phyloP scores from a whole-genome alignment of 2,797 vertebrate genomes.

The Malurus splendens region DNA sequence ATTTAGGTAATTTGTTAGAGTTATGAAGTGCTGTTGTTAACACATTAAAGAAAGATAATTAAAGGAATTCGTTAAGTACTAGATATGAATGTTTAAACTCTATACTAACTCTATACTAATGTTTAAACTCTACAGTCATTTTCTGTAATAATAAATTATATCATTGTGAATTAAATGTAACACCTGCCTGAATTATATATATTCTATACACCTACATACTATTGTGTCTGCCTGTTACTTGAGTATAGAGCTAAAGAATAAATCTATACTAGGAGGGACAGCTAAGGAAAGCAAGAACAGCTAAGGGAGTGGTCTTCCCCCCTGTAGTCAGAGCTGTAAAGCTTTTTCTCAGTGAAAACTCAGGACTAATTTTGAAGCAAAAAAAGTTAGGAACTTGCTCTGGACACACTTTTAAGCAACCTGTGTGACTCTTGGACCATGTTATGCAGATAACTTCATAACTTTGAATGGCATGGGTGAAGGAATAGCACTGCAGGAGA shows the following conservation, averaged over 20 bases:
- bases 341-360: not conserved
- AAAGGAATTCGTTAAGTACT: not conserved
- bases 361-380: not conserved
- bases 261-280: not conserved
- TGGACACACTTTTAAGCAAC: not conserved
- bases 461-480: fast-evolving
- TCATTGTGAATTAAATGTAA: conserved; percentile 15
- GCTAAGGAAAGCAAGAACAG: not conserved
- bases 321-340: not conserved
- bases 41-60: conserved; percentile 11
- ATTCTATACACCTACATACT: not conserved
- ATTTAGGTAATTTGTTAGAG: not conserved
- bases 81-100: not conserved
- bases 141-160: not conserved
- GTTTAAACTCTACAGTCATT: not conserved
- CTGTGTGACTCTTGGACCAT: not conserved
- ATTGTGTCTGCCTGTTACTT: not conserved
- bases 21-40: not conserved
- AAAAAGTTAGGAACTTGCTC: not conserved
- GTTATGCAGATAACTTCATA: not conserved
- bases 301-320: not conserved
- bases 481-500: not conserved
- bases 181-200: conserved; percentile 6
- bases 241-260: not conserved
- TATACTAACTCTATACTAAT: not conserved